Evolutionary conservation across 2,797 vertebrate genomes (phyloP), one percentile per base, ranked within the genome.

Genomic region (Odontamblyopus lacepedii): DNA sequence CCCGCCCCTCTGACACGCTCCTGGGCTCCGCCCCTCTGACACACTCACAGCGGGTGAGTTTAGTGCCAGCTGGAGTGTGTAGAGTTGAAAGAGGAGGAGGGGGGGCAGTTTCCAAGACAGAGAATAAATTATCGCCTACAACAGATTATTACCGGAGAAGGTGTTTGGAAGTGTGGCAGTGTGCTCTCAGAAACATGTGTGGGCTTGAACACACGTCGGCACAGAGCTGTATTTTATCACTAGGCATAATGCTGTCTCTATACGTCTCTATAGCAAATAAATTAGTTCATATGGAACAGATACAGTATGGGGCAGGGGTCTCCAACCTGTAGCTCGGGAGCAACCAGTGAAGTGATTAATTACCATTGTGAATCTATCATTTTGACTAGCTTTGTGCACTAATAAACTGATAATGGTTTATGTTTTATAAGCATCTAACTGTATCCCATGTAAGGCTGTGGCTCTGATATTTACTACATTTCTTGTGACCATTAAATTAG

Each of bases 81-180:
- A 55, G 74, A 76, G 74, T 76, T 72, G 70, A 9, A 12, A 48
- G 15, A 64, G 50, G n/a, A 23, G 65, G 69, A 69, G 55, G 0
- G 15, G 65, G 72, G 70, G 1, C 38, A 74, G 71, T 78, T 84
- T 78, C 35, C 27, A 82, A 83, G 78, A 83, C 70, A 64, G 72
- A 76, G 86, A 90, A 88, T 89, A 88, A 91, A 91, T 89, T 85
- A 91, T 87, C 84, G 85, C 83, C 86, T 85, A 76, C 76, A 84
- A 73, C 81, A 82, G 86, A 82, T 85, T 85, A 87, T 89, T 83
- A 84, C 77, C 1, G 23, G 73, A 26, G 67, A 89, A 90, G 83
- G 85, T 89, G 85, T 85, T 79, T 78, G 57, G 67, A 77, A 81
- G 83, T 66, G 73, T 76, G 80, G 70, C 72, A 53, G 75, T 35